These are phyloP conservation scores for Crotalus helleri DNA, from an alignment of 2,113 vertebrate genomes.

Conservation along the genomic window DNA sequence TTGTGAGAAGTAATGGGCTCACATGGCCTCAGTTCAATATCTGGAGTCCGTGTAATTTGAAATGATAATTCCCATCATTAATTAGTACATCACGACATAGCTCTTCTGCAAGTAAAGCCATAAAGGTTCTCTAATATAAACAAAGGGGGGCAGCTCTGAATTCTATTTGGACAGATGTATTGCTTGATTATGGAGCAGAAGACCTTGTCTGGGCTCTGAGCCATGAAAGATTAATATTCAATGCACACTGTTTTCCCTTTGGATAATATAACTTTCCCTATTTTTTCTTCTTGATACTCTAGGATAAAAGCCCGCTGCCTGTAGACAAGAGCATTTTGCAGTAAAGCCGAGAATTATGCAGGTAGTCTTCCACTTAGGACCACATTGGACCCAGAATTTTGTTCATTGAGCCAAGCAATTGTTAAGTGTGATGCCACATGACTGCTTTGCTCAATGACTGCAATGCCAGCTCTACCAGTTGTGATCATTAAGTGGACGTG, in stretches of 20 bases:
- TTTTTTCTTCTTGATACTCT: conserved; percentile 14
- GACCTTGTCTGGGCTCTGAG: conserved; percentile 55
- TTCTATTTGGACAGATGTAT: conserved; percentile 65
- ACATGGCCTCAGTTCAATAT: neutral
- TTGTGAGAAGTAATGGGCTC: neutral
- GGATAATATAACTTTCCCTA: conserved; percentile 45
- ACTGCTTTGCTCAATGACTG: neutral
- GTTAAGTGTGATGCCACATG: neutral
- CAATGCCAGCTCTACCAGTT: neutral
- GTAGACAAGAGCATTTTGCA: conserved; percentile 9
- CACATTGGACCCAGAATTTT: neutral
- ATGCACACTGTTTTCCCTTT: conserved; percentile 56
- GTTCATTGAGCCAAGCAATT: neutral
- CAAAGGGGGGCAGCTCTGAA: conserved; percentile 42
- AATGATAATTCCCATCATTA: conserved; percentile 28
- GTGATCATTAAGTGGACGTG: neutral
- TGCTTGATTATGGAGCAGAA: conserved; percentile 47
- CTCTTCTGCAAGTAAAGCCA: conserved; percentile 57
- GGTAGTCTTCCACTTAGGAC: neutral
- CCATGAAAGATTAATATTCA: conserved; percentile 56
- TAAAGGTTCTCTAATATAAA: conserved; percentile 58
- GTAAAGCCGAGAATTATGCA: neutral
- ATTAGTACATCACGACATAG: conserved; percentile 19
- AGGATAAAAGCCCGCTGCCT: conserved; percentile 14
- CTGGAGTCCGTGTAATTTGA: neutral